Conservation (phyloP, 1,140 invertebrate genomes). For the Andricus grossulariae region DNA sequence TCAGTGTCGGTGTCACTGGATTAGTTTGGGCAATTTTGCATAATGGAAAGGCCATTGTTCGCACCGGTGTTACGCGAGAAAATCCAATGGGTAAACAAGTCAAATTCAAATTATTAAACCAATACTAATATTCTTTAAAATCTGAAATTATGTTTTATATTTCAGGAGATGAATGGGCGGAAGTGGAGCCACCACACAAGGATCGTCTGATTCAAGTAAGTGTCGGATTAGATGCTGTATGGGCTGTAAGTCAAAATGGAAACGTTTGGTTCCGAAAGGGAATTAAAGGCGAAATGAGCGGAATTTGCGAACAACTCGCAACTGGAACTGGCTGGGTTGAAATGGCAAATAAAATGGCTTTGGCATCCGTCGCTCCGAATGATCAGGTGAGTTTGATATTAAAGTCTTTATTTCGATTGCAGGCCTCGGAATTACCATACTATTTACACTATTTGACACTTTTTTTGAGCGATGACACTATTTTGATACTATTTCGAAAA, state of each 20-base stretch:
- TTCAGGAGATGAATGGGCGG: slow-evolving; percentile 85
- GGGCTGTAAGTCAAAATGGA: slow-evolving; percentile 89
- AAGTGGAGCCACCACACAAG: slow-evolving; percentile 85
- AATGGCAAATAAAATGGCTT: slow-evolving; percentile 89
- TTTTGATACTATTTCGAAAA: no score
- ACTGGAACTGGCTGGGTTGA: slow-evolving; percentile 88
- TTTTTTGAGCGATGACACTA: no score
- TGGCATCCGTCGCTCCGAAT: slow-evolving; percentile 89
- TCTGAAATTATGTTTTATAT: slow-evolving; percentile 34
- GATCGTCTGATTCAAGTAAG: slow-evolving; percentile 85
- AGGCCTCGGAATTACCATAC: no score
- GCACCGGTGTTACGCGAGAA: slow-evolving; percentile 86
- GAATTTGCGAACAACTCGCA: slow-evolving; percentile 82
- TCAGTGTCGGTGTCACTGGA: slow-evolving; percentile 89
- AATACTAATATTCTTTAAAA: slow-evolving; percentile 17
- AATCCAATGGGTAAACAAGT: slow-evolving; percentile 79
- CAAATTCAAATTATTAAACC: neutral
- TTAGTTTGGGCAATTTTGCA: slow-evolving; percentile 90
- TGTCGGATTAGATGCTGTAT: slow-evolving; percentile 90
- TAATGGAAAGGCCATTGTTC: slow-evolving; percentile 87
- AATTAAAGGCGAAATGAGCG: slow-evolving; percentile 83
- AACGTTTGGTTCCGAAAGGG: slow-evolving; percentile 94
- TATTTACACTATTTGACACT: no score
- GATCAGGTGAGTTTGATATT: slow-evolving; percentile 82
- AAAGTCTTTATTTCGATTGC: neutral